Percentiles rank a stretch among this genome's conserved stretches.
Conservation (phyloP, 2,113 vertebrate species). For the Stomatorhinus ivindoensis region DNA sequence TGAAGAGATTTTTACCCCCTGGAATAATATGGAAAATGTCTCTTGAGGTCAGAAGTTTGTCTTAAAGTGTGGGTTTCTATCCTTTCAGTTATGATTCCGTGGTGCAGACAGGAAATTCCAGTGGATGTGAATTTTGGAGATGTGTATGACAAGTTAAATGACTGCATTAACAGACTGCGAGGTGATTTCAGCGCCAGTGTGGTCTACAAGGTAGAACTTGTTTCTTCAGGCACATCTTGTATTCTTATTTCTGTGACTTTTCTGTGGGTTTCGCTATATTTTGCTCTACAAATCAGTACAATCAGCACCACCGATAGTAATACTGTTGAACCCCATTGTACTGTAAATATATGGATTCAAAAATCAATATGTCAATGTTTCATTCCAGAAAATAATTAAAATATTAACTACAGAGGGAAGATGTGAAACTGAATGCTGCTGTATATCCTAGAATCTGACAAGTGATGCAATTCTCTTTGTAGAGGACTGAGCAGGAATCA, state of each 20-base stretch:
- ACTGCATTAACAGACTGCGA: conserved; percentile 53
- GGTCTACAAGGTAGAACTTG: conserved; percentile 50
- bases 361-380: not conserved
- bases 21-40: not conserved
- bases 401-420: not conserved
- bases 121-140: conserved; percentile 85
- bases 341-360: not conserved
- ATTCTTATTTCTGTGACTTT: not conserved
- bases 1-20: not conserved
- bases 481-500: conserved; percentile 48
- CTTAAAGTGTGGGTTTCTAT: not conserved
- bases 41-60: not conserved
- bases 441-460: not conserved
- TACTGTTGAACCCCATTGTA: not conserved
- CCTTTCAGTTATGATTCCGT: conserved; percentile 58
- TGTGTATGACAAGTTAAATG: conserved; percentile 67
- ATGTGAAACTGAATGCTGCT: not conserved
- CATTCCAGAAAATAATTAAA: not conserved
- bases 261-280: not conserved
- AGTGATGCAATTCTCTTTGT: not conserved
- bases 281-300: not conserved
- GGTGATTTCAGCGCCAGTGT: conserved; percentile 61
- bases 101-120: conserved; percentile 69
- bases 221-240: not conserved
- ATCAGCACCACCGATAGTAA: not conserved